Evolutionary conservation across 2,888 invertebrate genomes (phyloP).

Genomic region (Chouioia cunea): DNA sequence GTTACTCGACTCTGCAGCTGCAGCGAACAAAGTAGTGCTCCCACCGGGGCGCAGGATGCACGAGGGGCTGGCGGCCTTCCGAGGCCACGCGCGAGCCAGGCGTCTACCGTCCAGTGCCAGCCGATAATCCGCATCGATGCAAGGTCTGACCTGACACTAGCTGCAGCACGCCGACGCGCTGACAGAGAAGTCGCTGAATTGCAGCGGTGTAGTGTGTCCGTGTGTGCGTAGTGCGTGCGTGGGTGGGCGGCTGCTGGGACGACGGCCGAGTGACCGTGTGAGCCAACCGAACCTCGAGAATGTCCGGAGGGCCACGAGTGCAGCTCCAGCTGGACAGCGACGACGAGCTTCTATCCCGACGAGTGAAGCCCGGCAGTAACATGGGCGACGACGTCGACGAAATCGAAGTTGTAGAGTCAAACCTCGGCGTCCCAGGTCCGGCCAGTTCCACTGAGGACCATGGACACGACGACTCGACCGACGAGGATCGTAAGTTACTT

Average conservation of each 20-base stretch:
- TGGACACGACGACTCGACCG: conserved; percentile 67
- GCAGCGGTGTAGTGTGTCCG: not conserved
- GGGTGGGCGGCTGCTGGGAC: no score
- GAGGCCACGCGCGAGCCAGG: conserved; percentile 19
- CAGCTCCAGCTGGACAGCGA: not conserved
- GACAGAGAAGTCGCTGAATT: not conserved
- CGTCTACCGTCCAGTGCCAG: not conserved
- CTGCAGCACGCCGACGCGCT: not conserved
- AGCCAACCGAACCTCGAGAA: not conserved
- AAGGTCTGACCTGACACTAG: not conserved
- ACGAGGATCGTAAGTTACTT: conserved; percentile 72
- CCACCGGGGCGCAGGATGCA: conserved; percentile 45
- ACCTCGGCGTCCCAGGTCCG: conserved; percentile 61
- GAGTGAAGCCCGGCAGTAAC: conserved; percentile 60
- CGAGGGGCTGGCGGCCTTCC: conserved; percentile 37
- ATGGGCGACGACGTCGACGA: conserved; percentile 86
- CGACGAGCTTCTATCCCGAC: not conserved
- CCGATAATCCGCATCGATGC: not conserved
- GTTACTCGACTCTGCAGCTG: conserved; percentile 11
- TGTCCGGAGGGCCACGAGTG: not conserved
- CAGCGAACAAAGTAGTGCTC: conserved; percentile 48
- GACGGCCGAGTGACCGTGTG: not conserved
- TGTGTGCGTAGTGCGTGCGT: no score
- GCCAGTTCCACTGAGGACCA: conserved; percentile 45
- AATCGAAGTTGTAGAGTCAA: conserved; percentile 82